Evolutionary conservation across 2,888 invertebrate genomes (phyloP).

Genomic region (Ichneumoninae sp.): DNA sequence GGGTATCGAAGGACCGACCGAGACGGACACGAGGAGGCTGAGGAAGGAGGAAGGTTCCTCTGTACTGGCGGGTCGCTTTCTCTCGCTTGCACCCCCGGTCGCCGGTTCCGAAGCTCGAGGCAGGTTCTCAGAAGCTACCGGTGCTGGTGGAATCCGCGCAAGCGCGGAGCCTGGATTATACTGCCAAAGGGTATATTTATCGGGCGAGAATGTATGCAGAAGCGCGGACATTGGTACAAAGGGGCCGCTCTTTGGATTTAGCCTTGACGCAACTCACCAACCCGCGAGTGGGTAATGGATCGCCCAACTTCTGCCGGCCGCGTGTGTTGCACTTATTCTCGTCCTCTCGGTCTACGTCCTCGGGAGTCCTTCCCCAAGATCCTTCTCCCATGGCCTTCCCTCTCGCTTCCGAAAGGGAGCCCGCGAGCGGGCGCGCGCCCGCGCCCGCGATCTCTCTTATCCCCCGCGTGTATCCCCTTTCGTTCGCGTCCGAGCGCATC

Average conservation of each 20-base stretch:
- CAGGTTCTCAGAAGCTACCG: conserved; percentile 84
- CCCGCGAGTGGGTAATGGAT: conserved; percentile 75
- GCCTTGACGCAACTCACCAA: conserved; percentile 80
- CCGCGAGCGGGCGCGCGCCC: conserved; percentile 11
- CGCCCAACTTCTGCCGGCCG: conserved; percentile 72
- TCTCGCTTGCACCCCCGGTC: conserved; percentile 59
- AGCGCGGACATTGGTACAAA: conserved; percentile 84
- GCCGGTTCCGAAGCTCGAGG: conserved; percentile 77
- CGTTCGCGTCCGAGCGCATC: conserved; percentile 26
- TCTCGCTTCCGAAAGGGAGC: conserved; percentile 51
- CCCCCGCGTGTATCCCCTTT: conserved; percentile 42
- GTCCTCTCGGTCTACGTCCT: conserved; percentile 42
- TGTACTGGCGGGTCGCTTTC: conserved; percentile 27
- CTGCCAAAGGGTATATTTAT: conserved; percentile 85
- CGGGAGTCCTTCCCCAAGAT: conserved; percentile 55
- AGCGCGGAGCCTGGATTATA: conserved; percentile 81
- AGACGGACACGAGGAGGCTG: conserved; percentile 55
- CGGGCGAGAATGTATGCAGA: conserved; percentile 84
- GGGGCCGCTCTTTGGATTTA: conserved; percentile 82
- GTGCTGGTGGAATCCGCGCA: conserved; percentile 81
- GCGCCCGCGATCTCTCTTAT: conserved; percentile 53
- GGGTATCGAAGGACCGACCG: conserved; percentile 62
- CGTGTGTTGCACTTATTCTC: conserved; percentile 70
- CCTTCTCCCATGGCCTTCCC: conserved; percentile 65
- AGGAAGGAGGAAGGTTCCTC: conserved; percentile 62